phyloP scores from a whole-genome alignment of 1,140 invertebrate genomes.

The Amphibalanus amphitrite region DNA sequence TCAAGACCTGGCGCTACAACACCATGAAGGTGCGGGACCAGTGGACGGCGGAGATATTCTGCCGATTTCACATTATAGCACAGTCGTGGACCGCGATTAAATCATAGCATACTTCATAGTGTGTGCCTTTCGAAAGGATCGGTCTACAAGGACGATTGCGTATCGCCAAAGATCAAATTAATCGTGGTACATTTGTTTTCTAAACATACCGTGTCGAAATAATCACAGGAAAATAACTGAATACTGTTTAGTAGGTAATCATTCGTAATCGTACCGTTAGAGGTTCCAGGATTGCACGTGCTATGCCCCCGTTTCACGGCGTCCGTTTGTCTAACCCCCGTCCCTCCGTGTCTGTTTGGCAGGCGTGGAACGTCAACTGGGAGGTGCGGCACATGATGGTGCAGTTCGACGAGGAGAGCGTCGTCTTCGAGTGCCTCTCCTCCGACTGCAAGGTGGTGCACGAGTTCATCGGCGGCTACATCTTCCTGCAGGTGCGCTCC shows the following conservation, averaged over 20 bases:
- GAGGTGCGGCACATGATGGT: constrained; percentile 97
- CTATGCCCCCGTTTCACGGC: background rate
- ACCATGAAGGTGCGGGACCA: constrained; percentile 93
- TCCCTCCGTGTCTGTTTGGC: constrained; percentile 16
- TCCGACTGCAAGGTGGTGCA: constrained; percentile 96
- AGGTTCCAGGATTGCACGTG: background rate
- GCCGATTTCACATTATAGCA: too few species aligned
- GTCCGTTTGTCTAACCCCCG: background rate
- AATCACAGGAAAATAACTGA: too few species aligned
- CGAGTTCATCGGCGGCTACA: constrained; percentile 98
- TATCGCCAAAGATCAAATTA: too few species aligned
- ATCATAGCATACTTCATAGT: too few species aligned
- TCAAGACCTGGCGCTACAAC: constrained; percentile 95
- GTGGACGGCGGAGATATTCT: too few species aligned
- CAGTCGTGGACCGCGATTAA: too few species aligned
- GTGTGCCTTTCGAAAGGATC: too few species aligned
- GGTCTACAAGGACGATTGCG: too few species aligned
- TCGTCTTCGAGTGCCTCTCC: constrained; percentile 82
- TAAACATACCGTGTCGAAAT: too few species aligned
- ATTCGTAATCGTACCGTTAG: too few species aligned
- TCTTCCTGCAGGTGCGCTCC: constrained; percentile 92
- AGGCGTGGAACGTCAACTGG: constrained; percentile 99
- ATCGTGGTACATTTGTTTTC: too few species aligned
- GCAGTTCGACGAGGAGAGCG: constrained; percentile 84
- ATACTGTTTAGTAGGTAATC: too few species aligned